Conservation (phyloP, 2,797 vertebrate species). For the Hippocampus kuda region DNA sequence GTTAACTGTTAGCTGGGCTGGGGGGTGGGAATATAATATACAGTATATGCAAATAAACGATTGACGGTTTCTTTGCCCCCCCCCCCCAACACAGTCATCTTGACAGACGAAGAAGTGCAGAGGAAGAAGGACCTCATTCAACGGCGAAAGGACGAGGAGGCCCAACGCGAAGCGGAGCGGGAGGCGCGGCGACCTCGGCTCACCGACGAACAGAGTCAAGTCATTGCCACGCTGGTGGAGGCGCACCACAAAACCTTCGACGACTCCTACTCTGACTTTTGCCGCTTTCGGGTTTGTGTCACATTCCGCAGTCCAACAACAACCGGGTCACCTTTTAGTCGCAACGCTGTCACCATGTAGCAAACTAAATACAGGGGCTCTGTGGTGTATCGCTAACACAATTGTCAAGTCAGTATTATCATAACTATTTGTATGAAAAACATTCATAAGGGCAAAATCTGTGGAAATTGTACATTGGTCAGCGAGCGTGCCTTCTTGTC, state of each 20-base stretch:
- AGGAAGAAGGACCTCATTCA: constrained; percentile 91
- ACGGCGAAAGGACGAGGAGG: constrained; percentile 91
- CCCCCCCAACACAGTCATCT: constrained; percentile 73
- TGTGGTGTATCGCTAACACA: background rate
- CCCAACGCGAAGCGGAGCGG: constrained; percentile 72
- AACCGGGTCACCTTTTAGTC: background rate
- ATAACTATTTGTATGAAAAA: too few species aligned
- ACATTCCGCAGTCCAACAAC: background rate
- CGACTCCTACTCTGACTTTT: constrained; percentile 85
- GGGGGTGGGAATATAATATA: background rate
- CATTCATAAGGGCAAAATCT: too few species aligned
- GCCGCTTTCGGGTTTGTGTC: constrained; percentile 78
- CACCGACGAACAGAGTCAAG: constrained; percentile 78
- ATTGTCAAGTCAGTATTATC: too few species aligned
- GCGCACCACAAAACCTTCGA: constrained; percentile 94
- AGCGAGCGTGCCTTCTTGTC: too few species aligned
- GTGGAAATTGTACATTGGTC: too few species aligned
- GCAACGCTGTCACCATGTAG: background rate
- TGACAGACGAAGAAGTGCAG: constrained; percentile 96
- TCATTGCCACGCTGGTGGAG: constrained; percentile 80
- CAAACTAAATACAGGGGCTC: background rate
- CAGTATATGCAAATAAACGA: background rate
- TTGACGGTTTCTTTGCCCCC: background rate
- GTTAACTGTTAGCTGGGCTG: background rate
- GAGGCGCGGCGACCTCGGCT: constrained; percentile 82